Evolutionary conservation across 2,888 invertebrate species (phyloP).

Genomic region (Papilio gigon): DNA sequence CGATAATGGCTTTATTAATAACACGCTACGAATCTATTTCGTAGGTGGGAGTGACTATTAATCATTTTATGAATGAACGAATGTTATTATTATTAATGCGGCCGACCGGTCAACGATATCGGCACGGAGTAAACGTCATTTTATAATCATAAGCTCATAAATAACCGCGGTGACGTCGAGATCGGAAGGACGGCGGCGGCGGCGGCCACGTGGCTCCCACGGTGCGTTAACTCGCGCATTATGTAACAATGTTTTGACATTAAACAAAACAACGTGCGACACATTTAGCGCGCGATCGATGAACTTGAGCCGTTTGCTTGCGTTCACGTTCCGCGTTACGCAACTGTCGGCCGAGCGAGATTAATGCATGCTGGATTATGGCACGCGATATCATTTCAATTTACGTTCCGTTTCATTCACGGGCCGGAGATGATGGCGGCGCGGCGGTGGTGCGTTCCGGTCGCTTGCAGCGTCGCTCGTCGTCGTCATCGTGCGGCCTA

Average conservation of each 20-base stretch:
- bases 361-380: constrained; percentile 81
- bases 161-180: constrained; percentile 78
- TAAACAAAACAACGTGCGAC: constrained; percentile 74
- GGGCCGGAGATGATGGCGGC: constrained; percentile 76
- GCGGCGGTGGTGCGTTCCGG: constrained; percentile 63
- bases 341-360: constrained; percentile 80
- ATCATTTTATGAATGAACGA: constrained; percentile 77
- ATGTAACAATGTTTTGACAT: constrained; percentile 81
- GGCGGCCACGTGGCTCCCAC: constrained; percentile 56
- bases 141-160: constrained; percentile 81
- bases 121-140: constrained; percentile 78
- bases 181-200: constrained; percentile 61
- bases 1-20: constrained; percentile 75
- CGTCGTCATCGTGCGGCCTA: constrained; percentile 48
- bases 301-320: constrained; percentile 79
- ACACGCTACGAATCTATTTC: constrained; percentile 74
- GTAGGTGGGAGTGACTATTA: constrained; percentile 76
- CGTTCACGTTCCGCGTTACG: constrained; percentile 72
- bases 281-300: constrained; percentile 81
- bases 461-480: constrained; percentile 54
- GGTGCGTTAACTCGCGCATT: constrained; percentile 70
- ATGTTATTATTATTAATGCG: constrained; percentile 71
- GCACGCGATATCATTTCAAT: constrained; percentile 82
- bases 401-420: constrained; percentile 82
- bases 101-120: constrained; percentile 78